phyloP scores from a whole-genome alignment of 1,140 invertebrate species.

The Aphelenchoides fujianensis region DNA sequence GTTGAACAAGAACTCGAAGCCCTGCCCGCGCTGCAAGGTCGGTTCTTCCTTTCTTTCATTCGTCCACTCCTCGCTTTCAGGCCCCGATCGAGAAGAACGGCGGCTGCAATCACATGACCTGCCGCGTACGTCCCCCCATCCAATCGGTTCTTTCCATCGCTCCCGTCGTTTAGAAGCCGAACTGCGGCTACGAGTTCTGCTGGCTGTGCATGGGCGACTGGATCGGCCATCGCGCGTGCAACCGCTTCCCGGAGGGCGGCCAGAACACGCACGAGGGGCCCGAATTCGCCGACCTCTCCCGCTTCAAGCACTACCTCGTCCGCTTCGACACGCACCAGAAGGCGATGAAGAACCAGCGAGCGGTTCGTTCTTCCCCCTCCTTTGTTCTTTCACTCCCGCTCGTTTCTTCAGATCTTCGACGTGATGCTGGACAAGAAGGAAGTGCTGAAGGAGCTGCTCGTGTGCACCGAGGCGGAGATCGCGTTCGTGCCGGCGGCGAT shows the following conservation, averaged over 20 bases:
- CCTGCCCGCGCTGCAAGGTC: conserved; percentile 71
- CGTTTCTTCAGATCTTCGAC: not conserved
- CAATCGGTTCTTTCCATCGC: too few species aligned
- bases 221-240: conserved; percentile 97
- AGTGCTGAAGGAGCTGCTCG: not conserved
- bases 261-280: conserved; percentile 81
- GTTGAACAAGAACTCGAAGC: conserved; percentile 75
- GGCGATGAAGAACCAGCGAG: not conserved
- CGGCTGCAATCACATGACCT: conserved; percentile 98
- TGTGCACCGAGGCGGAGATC: not conserved
- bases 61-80: conserved; percentile 78
- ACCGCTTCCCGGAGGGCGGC: conserved; percentile 85
- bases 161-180: too few species aligned
- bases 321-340: not conserved
- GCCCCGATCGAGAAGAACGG: conserved; percentile 97
- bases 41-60: not conserved
- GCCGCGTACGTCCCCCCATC: too few species aligned
- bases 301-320: conserved; percentile 61
- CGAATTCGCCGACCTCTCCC: conserved; percentile 87
- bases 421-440: not conserved
- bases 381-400: not conserved
- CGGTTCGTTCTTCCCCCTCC: not conserved
- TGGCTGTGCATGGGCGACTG: conserved; percentile 97
- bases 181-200: conserved; percentile 95
- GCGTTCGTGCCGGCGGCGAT: not conserved